phyloP scores from a whole-genome alignment of 1,140 invertebrate genomes.

The Pachypsylla venusta region DNA sequence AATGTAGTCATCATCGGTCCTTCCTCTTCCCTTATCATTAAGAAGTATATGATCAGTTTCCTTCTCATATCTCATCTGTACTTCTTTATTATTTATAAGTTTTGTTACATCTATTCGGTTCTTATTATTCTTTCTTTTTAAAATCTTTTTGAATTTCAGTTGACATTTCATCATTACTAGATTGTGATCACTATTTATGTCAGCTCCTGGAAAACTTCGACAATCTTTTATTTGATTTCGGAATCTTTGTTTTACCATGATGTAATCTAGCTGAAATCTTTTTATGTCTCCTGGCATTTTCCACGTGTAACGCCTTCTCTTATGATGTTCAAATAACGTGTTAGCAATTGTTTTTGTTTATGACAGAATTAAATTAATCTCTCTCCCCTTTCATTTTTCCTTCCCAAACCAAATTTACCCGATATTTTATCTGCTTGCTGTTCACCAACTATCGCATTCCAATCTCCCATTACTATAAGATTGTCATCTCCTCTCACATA shows the following conservation, averaged over 20 bases:
- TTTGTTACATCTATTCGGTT: constrained; percentile 2
- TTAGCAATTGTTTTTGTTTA: neutral
- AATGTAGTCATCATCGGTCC: no score
- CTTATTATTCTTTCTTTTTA: no score
- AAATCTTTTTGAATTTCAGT: no score
- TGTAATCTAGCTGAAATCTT: constrained; percentile 2
- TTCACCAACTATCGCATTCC: constrained; percentile 12
- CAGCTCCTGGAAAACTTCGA: no score
- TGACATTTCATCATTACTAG: neutral
- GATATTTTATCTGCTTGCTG: neutral
- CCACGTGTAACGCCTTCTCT: neutral
- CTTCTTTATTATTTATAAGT: no score
- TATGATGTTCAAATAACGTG: constrained; percentile 7
- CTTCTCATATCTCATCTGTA: no score
- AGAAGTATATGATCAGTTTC: no score
- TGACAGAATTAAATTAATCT: constrained; percentile 2
- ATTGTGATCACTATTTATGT: no score
- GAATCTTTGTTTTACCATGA: neutral
- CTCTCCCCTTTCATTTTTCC: constrained; percentile 10
- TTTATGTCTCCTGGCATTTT: neutral
- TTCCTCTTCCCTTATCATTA: no score
- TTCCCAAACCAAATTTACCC: constrained; percentile 10
- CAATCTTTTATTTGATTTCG: no score
- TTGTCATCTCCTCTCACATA: constrained; percentile 12
- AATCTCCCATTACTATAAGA: constrained; percentile 16